phyloP scores from a whole-genome alignment of 2,797 vertebrate species.

The Alcedo atthis region DNA sequence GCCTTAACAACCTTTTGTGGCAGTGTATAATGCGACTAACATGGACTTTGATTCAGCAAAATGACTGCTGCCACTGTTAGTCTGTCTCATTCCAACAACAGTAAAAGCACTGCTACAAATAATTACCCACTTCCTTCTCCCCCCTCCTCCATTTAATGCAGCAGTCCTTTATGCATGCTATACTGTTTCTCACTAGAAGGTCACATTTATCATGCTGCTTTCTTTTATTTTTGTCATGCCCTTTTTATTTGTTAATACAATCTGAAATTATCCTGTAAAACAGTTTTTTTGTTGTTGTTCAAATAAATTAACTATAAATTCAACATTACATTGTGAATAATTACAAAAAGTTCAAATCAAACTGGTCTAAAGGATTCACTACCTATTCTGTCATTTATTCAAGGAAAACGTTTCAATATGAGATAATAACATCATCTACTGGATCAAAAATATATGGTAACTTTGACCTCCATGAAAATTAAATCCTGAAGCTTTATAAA shows the following conservation, averaged over 20 bases:
- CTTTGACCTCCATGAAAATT: neutral
- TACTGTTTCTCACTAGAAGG: constrained; percentile 65
- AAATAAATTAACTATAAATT: constrained; percentile 52
- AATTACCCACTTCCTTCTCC: constrained; percentile 84
- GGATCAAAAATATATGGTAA: constrained; percentile 19
- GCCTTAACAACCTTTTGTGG: constrained; percentile 88
- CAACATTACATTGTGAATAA: neutral
- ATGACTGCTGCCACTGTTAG: constrained; percentile 88
- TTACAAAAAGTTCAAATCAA: constrained; percentile 12
- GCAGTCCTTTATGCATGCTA: constrained; percentile 72
- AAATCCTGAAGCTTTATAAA: neutral
- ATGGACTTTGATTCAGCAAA: constrained; percentile 87
- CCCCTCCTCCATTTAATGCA: constrained; percentile 74
- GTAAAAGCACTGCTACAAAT: constrained; percentile 83
- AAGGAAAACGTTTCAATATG: neutral
- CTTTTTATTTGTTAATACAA: constrained; percentile 40
- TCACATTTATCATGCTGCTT: constrained; percentile 64
- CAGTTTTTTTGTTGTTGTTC: neutral
- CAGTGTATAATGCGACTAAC: constrained; percentile 85
- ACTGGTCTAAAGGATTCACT: constrained; percentile 33
- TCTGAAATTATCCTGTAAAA: constrained; percentile 53
- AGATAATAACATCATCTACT: neutral
- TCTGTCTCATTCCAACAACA: constrained; percentile 84
- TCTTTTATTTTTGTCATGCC: constrained; percentile 50
- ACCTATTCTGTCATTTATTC: neutral